Conservation (phyloP, 92 coral and sea anemone species). For the Epizoanthus illoricatus region DNA sequence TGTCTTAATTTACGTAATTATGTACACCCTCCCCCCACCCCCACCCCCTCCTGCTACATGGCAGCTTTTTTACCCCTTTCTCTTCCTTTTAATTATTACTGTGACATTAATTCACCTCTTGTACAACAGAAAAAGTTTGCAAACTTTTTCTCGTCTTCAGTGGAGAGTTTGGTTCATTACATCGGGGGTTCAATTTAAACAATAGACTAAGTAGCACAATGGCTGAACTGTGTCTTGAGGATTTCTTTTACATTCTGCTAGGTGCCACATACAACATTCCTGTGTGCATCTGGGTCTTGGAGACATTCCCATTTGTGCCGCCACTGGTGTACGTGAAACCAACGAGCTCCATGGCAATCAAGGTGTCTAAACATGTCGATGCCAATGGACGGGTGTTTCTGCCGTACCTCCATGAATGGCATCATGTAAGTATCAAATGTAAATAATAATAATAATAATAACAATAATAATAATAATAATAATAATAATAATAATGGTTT, state of each 20-base stretch:
- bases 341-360: conserved; percentile 85
- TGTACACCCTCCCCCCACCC: too few relatives aligned
- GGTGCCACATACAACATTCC: conserved; percentile 91
- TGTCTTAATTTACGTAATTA: too few relatives aligned
- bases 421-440: conserved; percentile 61
- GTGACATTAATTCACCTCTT: too few relatives aligned
- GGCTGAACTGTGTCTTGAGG: too few relatives aligned
- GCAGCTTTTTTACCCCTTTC: too few relatives aligned
- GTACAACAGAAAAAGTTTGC: too few relatives aligned
- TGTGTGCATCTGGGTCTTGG: conserved; percentile 83
- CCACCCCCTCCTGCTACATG: too few relatives aligned
- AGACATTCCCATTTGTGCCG: conserved; percentile 86
- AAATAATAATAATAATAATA: neutral
- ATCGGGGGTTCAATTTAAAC: too few relatives aligned
- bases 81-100: too few relatives aligned
- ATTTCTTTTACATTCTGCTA: conserved; percentile 9
- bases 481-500: neutral
- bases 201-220: too few relatives aligned
- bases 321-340: conserved; percentile 87
- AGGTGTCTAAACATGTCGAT: conserved; percentile 81
- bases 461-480: neutral
- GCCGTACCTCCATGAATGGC: conserved; percentile 88
- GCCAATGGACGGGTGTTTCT: conserved; percentile 76
- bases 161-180: too few relatives aligned
- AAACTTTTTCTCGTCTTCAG: too few relatives aligned